A percentile compares a stretch with the other conserved stretches of the same genome.
Conservation (phyloP, 2,888 invertebrate genomes). For the Augochlorella aurata region DNA sequence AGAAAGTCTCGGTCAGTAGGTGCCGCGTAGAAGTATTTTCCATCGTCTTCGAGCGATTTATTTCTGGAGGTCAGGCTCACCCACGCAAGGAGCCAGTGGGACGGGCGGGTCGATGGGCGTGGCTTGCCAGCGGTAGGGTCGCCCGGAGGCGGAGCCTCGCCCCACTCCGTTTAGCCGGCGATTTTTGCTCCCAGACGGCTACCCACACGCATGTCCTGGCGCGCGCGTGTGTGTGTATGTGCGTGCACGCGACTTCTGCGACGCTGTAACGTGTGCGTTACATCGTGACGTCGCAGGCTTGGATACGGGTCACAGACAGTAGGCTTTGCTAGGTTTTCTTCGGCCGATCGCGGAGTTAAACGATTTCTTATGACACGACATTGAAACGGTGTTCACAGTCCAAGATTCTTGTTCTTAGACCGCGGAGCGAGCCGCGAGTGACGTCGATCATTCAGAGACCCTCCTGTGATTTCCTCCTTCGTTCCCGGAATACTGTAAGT, state of each 20-base stretch:
- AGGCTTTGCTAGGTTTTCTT: conserved; percentile 45
- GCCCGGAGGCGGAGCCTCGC: conserved; percentile 69
- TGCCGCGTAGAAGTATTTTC: conserved; percentile 56
- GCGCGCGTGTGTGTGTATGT: background rate
- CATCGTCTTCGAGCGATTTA: conserved; percentile 66
- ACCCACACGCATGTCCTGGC: conserved; percentile 30
- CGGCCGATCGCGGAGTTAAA: conserved; percentile 38
- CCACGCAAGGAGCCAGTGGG: conserved; percentile 44
- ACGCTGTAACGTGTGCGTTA: conserved; percentile 24
- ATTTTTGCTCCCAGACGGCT: conserved; percentile 50
- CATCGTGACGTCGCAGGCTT: conserved; percentile 35
- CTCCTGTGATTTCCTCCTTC: background rate
- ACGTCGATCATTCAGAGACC: background rate
- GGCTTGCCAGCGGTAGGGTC: conserved; percentile 53
- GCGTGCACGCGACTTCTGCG: conserved; percentile 5
- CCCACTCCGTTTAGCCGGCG: conserved; percentile 47
- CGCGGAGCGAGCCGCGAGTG: background rate
- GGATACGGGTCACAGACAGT: conserved; percentile 49
- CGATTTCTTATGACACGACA: conserved; percentile 53
- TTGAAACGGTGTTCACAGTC: conserved; percentile 20
- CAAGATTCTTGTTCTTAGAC: background rate
- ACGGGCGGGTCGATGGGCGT: conserved; percentile 62
- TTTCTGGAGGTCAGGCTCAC: conserved; percentile 57
- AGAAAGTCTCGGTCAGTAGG: conserved; percentile 70
- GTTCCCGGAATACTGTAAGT: background rate